phyloP scores from a whole-genome alignment of 2,797 vertebrate species.

The Cheirogaleus major region DNA sequence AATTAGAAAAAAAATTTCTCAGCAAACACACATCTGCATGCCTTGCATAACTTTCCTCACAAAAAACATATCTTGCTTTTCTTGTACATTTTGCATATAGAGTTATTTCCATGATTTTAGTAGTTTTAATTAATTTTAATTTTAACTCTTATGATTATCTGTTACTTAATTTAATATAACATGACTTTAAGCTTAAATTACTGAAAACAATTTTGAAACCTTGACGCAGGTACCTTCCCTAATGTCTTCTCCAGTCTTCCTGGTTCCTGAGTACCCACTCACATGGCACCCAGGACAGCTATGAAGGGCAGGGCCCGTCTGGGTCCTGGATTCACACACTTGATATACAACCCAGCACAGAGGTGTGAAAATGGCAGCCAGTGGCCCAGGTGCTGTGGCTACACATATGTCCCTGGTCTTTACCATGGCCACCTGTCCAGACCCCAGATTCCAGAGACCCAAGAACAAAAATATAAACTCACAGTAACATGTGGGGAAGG shows the following conservation, averaged over 20 bases:
- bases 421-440: not conserved
- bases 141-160: not conserved
- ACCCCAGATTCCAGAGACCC: not conserved
- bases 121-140: not conserved
- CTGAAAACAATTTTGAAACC: not conserved
- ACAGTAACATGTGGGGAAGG: not conserved
- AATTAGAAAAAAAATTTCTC: not conserved
- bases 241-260: not conserved
- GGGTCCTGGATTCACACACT: not conserved
- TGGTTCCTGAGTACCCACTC: not conserved
- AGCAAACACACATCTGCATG: not conserved
- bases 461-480: not conserved
- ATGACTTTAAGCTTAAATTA: not conserved
- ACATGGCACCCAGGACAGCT: not conserved
- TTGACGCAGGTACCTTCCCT: not conserved
- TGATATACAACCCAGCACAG: not conserved
- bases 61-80: not conserved
- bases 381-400: not conserved
- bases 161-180: not conserved
- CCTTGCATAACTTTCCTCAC: not conserved
- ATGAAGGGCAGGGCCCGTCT: not conserved
- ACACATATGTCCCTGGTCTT: not conserved
- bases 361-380: not conserved
- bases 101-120: not conserved
- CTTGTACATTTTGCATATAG: not conserved